Evolutionary conservation across 1,140 invertebrate species (phyloP).

Genomic region (Drosophila ercepeae): DNA sequence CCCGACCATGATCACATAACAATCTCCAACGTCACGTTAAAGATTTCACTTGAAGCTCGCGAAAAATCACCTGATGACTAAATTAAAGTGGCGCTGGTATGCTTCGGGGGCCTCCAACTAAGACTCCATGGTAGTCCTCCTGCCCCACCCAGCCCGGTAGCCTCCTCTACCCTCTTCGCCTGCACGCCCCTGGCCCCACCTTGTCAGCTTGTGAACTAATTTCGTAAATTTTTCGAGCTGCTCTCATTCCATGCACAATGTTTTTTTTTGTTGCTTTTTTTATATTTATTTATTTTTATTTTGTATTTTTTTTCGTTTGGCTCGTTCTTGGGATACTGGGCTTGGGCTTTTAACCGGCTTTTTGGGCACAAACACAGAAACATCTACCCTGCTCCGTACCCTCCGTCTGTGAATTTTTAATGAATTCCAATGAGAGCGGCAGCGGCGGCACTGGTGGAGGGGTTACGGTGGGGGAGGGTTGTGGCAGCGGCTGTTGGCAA

Average conservation of each 20-base stretch:
- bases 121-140: not conserved
- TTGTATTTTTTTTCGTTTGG: conserved; percentile 19
- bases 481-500: conserved; percentile 51
- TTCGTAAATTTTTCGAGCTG: conserved; percentile 83
- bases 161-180: not conserved
- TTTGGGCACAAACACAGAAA: conserved; percentile 68
- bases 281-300: conserved; percentile 10
- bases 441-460: conserved; percentile 15
- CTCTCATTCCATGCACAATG: conserved; percentile 77
- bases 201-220: conserved; percentile 80
- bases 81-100: conserved; percentile 82
- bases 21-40: conserved; percentile 82
- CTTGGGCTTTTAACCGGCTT: conserved; percentile 65
- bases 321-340: conserved; percentile 34
- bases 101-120: conserved; percentile 52
- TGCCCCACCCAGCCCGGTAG: not conserved
- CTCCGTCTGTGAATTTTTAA: conserved; percentile 73
- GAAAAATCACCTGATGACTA: conserved; percentile 83
- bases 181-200: conserved; percentile 5
- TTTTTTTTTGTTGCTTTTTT: conserved; percentile 36
- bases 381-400: conserved; percentile 27
- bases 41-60: conserved; percentile 82
- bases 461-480: not conserved
- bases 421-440: conserved; percentile 78
- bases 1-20: conserved; percentile 67